Percentiles rank a stretch among this genome's conserved stretches.
Evolutionary conservation across 2,113 vertebrate species (phyloP).

Genomic region (Pygoscelis adeliae): DNA sequence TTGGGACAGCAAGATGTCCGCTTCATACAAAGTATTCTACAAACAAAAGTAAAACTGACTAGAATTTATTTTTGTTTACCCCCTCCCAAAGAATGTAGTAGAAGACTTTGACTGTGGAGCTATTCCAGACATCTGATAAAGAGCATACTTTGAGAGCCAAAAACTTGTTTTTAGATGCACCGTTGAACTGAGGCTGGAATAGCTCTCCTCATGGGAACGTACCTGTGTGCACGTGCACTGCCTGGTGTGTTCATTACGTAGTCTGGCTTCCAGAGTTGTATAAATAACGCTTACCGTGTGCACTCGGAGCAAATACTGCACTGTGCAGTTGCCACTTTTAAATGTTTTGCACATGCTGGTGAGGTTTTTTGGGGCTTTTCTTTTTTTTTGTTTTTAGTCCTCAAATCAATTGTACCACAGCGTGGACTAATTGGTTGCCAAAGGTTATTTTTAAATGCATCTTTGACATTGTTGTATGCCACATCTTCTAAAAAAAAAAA

Average conservation of each 20-base stretch:
- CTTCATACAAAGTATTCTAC: background rate
- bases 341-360: slow-evolving; percentile 32
- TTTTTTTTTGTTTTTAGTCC: background rate
- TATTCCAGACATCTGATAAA: background rate
- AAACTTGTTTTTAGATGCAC: background rate
- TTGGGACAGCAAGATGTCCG: background rate
- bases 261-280: background rate
- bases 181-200: background rate
- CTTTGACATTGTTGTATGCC: background rate
- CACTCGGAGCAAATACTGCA: background rate
- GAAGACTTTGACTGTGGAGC: background rate
- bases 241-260: background rate
- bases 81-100: background rate
- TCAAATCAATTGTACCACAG: background rate
- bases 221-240: background rate
- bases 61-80: background rate
- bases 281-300: background rate
- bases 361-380: background rate
- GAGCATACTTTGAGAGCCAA: background rate
- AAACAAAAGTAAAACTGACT: background rate
- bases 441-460: background rate
- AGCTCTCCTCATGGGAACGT: background rate
- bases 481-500: background rate
- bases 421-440: background rate
- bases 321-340: slow-evolving; percentile 28